Evolutionary conservation across 2,797 vertebrate species (phyloP).

Genomic region (Tapirus indicus): DNA sequence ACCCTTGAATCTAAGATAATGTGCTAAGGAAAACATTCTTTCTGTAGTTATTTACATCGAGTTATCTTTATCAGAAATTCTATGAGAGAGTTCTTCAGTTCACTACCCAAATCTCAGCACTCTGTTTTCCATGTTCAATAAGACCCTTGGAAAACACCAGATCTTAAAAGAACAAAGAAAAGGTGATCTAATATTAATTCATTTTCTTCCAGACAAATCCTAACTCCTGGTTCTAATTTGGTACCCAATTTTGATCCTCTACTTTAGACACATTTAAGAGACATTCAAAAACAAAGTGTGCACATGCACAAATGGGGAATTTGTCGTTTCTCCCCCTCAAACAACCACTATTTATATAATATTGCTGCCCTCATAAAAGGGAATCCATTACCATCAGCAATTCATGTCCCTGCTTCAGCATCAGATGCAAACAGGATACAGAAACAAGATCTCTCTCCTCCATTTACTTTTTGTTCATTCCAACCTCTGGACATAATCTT

Average conservation of each 20-base stretch:
- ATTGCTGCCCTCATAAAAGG: constrained; percentile 59
- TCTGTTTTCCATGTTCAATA: background rate
- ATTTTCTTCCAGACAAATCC: constrained; percentile 7
- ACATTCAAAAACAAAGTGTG: constrained; percentile 56
- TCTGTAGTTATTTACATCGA: background rate
- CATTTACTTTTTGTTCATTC: constrained; percentile 71
- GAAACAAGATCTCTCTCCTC: constrained; percentile 75
- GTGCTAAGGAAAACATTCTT: background rate
- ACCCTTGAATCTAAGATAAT: background rate
- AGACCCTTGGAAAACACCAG: background rate
- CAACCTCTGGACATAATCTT: constrained; percentile 44
- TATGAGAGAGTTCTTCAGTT: background rate
- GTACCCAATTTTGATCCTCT: background rate
- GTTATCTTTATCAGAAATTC: background rate
- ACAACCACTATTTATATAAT: constrained; percentile 76
- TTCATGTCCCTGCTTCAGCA: constrained; percentile 42
- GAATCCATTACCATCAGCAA: constrained; percentile 73
- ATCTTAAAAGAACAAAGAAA: constrained; percentile 26
- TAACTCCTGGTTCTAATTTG: constrained; percentile 58
- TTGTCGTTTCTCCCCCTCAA: constrained; percentile 47
- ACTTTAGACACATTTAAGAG: constrained; percentile 19
- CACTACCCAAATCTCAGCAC: background rate
- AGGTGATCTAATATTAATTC: background rate
- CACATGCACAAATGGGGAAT: constrained; percentile 35
- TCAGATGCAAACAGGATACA: constrained; percentile 66